Base-by-base conservation (phyloP, 2,797 vertebrate species). In the Nothura maculosa region DNA sequence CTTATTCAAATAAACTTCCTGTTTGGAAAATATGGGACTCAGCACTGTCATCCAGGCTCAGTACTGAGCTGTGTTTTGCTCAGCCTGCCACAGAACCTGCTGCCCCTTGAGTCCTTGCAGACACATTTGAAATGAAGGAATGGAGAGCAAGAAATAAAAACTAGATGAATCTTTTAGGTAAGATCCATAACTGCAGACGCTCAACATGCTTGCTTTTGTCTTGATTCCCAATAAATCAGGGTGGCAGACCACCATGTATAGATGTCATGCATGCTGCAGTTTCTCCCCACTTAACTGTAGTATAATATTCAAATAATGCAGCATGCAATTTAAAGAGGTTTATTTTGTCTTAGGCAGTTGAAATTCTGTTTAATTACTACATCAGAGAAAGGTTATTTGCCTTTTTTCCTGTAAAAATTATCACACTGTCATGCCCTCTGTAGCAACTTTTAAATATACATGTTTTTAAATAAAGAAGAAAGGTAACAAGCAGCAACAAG, bases 391-490 rank as follows among this genome's bases (percentile, higher is more conserved):
- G 34, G 18, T 74, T 77, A 82, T 60, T 74, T 25, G 45, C 10
- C 5, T 1, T 1, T 64, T 82, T 79, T 54, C 24, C 6, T 43
- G 0, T 20, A 78, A 27, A 8, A 80, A 3, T 57, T 4, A 77
- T 38, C 1, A 5, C 75, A 15, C 4, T 58, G 25, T 73, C 27
- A 36, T 12, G 36, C 2, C 1, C 58, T 77, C 42, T 13, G 2
- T 10, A 61, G 10, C 25, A 38, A 2, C 21, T 67, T 69, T 85
- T 78, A 55, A 64, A 74, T 82, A 15, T 18, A 1, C 32, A 6
- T 32, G 19, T 64, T 80, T 67, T 75, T 45, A 90, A 86, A 81
- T 30, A 70, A 82, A 87, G 12, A 50, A 47, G 9, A 80, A 73
- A 79, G 64, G 8, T 68, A 91, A 21, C 6, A 75, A 67, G 24